Percentiles rank a stretch among this genome's conserved stretches.
These are phyloP conservation scores for Meteorus sp. DNA, from an alignment of 1,140 invertebrate species.

Conservation along the genomic window DNA sequence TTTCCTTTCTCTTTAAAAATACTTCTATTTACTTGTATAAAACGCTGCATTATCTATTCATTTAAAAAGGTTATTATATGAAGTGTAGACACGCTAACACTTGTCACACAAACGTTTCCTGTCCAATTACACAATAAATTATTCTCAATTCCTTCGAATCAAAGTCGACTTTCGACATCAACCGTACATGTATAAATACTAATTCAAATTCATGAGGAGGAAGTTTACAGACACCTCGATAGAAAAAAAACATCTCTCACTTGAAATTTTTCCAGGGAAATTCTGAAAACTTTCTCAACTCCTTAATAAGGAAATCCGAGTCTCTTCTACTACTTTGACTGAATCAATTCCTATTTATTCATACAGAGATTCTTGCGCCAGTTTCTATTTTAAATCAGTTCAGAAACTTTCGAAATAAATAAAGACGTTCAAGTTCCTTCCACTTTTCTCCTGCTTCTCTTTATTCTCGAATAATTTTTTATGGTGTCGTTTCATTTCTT, in stretches of 20 bases:
- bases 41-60: not conserved
- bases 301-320: conserved; percentile 7
- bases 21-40: too few species aligned
- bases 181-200: not conserved
- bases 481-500: not conserved
- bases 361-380: not conserved
- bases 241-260: not conserved
- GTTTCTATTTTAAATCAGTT: not conserved
- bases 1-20: conserved; percentile 3
- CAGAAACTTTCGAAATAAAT: too few species aligned
- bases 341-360: not conserved
- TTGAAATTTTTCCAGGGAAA: not conserved
- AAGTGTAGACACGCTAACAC: not conserved
- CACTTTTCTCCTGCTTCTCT: too few species aligned
- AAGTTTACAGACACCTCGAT: not conserved
- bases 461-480: too few species aligned
- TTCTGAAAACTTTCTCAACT: conserved; percentile 14
- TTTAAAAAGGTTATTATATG: not conserved
- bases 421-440: too few species aligned
- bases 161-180: not conserved
- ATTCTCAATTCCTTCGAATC: not conserved
- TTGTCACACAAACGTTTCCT: not conserved
- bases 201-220: not conserved
- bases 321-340: not conserved
- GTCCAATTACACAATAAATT: not conserved